Percentiles rank a stretch among this genome's conserved stretches.
phyloP scores from a whole-genome alignment of 2,797 vertebrate species.

The Characodon lateralis region DNA sequence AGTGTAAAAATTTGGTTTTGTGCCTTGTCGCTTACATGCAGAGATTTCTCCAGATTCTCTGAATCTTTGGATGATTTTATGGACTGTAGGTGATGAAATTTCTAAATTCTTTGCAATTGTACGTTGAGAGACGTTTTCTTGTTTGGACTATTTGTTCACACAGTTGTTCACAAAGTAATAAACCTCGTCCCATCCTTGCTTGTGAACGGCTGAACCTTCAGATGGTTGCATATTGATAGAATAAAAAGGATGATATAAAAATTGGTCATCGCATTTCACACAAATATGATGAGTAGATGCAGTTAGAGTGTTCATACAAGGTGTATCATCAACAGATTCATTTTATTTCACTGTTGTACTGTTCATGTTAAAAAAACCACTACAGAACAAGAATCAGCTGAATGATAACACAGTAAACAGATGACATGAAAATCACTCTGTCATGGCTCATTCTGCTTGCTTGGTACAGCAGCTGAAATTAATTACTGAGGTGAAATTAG shows the following conservation, averaged over 20 bases:
- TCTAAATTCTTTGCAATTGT: too few species aligned
- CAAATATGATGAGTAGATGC: neutral
- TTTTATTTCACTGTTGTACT: neutral
- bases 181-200: too few species aligned
- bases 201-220: neutral
- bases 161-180: too few species aligned
- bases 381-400: too few species aligned
- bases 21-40: too few species aligned
- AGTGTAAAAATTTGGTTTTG: too few species aligned
- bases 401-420: neutral
- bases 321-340: neutral
- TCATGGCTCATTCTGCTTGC: conserved; percentile 15
- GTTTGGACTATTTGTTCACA: too few species aligned
- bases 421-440: neutral
- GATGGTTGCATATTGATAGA: neutral
- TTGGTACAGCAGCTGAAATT: conserved; percentile 46
- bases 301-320: neutral
- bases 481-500: conserved; percentile 69
- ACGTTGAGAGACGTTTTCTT: too few species aligned
- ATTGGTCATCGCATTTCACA: neutral
- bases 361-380: neutral
- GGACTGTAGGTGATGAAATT: too few species aligned
- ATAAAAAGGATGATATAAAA: neutral
- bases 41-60: too few species aligned
- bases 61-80: too few species aligned